phyloP scores from a whole-genome alignment of 2,888 invertebrate genomes.

The Tipula helvola region DNA sequence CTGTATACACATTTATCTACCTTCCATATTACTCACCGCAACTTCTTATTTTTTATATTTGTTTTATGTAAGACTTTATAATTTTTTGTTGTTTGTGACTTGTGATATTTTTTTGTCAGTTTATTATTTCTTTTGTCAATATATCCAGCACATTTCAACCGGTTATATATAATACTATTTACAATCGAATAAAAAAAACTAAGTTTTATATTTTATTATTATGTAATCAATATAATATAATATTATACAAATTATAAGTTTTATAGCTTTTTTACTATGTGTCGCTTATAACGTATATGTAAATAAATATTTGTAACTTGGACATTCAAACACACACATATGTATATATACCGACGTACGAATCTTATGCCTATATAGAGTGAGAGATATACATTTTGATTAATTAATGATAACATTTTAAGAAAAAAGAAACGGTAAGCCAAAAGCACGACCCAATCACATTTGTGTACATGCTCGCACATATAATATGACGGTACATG shows the following conservation, averaged over 20 bases:
- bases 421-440: background rate
- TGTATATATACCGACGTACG: background rate
- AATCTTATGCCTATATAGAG: background rate
- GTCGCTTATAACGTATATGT: background rate
- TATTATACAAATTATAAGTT: background rate
- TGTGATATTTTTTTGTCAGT: background rate
- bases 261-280: background rate
- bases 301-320: background rate
- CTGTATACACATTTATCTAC: background rate
- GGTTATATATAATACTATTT: background rate
- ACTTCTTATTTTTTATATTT: background rate
- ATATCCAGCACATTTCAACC: background rate
- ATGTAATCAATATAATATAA: background rate
- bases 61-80: background rate
- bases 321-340: background rate
- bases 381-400: background rate
- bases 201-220: background rate
- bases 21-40: background rate
- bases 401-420: background rate
- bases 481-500: background rate
- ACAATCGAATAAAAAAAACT: background rate
- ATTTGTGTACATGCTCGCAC: background rate
- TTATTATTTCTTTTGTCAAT: background rate
- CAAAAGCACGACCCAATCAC: background rate
- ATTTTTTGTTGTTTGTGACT: background rate